phyloP scores from a whole-genome alignment of 2,113 vertebrate genomes.

The Aspiorhynchus laticeps region DNA sequence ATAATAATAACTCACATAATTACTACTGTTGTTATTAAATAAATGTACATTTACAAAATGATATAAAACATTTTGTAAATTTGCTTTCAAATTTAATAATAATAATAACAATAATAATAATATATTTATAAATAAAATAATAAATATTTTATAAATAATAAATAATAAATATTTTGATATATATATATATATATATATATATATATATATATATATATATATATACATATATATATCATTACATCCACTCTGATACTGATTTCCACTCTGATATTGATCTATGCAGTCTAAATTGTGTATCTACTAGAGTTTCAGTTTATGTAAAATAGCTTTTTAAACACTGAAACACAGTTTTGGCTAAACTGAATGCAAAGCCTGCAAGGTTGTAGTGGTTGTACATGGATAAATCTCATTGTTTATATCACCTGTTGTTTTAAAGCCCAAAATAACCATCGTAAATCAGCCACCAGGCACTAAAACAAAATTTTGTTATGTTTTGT shows the following conservation, averaged over 20 bases:
- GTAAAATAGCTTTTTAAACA: not conserved
- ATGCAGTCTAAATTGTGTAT: not conserved
- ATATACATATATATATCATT: not conserved
- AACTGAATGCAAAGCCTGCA: not conserved
- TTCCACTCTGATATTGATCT: not conserved
- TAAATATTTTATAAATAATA: not conserved
- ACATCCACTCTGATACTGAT: not conserved
- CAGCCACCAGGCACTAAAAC: constrained; percentile 3
- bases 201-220: not conserved
- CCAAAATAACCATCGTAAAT: constrained; percentile 25
- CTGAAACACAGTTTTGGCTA: not conserved
- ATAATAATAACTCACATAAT: too few species aligned
- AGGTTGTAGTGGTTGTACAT: not conserved
- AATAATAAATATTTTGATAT: too few species aligned
- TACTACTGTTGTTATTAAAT: too few species aligned
- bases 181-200: not conserved
- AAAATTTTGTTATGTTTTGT: too few species aligned
- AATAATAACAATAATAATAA: too few species aligned
- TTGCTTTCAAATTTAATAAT: too few species aligned
- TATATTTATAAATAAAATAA: not conserved
- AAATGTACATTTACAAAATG: too few species aligned
- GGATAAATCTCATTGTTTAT: not conserved
- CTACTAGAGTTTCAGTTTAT: not conserved
- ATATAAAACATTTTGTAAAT: too few species aligned
- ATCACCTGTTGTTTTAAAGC: constrained; percentile 19